Percentiles rank a stretch among this genome's conserved stretches.
Conservation (phyloP, 2,113 vertebrate genomes). For the Leptodactylus fuscus region DNA sequence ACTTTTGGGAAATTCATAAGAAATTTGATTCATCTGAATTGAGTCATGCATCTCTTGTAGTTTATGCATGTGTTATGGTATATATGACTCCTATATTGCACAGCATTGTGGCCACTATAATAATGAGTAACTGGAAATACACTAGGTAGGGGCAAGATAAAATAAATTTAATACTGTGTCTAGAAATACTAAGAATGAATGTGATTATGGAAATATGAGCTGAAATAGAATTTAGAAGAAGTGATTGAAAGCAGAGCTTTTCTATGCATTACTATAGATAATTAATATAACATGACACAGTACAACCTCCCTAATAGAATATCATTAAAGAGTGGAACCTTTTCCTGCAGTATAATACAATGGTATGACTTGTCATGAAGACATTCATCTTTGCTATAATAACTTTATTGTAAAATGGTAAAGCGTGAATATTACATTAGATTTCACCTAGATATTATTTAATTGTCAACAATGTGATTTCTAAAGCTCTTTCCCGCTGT, state of each 20-base stretch:
- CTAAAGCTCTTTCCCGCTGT: background rate
- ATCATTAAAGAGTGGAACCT: background rate
- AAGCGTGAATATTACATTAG: background rate
- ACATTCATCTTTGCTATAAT: background rate
- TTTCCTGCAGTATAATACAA: background rate
- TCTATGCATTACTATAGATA: background rate
- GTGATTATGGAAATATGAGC: slow-evolving; percentile 1
- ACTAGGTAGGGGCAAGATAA: background rate
- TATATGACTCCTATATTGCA: no score
- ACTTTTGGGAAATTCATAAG: no score
- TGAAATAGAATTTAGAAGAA: background rate
- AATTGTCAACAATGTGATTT: background rate
- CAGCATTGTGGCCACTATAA: no score
- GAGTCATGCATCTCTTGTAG: no score
- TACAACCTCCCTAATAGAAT: background rate
- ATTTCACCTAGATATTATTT: background rate
- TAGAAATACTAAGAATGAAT: background rate
- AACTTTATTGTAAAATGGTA: background rate
- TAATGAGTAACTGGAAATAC: no score
- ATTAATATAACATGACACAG: background rate
- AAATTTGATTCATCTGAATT: no score
- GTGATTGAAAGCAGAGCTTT: background rate
- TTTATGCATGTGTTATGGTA: no score
- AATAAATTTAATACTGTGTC: background rate
- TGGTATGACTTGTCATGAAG: background rate